phyloP scores from a whole-genome alignment of 2,888 invertebrate species.

The Clitarchus hookeri region DNA sequence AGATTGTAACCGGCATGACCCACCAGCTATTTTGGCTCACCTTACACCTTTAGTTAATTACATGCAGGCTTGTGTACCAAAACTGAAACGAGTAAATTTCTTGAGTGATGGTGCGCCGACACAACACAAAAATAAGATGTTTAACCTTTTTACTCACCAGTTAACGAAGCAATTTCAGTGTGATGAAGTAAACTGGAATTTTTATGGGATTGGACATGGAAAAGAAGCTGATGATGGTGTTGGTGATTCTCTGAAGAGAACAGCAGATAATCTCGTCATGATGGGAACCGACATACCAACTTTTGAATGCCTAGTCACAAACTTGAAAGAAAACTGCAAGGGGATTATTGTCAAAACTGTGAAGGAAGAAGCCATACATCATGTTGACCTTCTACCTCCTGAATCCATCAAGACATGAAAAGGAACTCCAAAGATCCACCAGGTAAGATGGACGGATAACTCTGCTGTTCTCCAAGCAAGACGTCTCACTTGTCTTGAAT shows the following conservation, averaged over 20 bases:
- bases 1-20: background rate
- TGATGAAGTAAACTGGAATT: background rate
- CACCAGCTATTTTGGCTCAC: background rate
- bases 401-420: too few species aligned
- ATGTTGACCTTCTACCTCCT: too few species aligned
- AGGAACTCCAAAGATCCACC: too few species aligned
- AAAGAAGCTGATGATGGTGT: background rate
- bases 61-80: background rate
- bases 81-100: background rate
- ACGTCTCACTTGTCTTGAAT: too few species aligned
- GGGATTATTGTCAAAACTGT: too few species aligned
- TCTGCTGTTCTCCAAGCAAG: too few species aligned
- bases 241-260: too few species aligned
- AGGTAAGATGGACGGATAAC: too few species aligned
- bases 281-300: too few species aligned
- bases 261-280: background rate
- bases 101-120: background rate
- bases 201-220: background rate
- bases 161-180: background rate
- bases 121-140: background rate
- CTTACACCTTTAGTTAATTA: background rate
- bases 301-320: too few species aligned
- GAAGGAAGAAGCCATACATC: too few species aligned
- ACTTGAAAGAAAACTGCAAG: too few species aligned
- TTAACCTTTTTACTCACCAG: background rate